Base-by-base conservation (phyloP, 2,113 vertebrate genomes). In the Lota lota region DNA sequence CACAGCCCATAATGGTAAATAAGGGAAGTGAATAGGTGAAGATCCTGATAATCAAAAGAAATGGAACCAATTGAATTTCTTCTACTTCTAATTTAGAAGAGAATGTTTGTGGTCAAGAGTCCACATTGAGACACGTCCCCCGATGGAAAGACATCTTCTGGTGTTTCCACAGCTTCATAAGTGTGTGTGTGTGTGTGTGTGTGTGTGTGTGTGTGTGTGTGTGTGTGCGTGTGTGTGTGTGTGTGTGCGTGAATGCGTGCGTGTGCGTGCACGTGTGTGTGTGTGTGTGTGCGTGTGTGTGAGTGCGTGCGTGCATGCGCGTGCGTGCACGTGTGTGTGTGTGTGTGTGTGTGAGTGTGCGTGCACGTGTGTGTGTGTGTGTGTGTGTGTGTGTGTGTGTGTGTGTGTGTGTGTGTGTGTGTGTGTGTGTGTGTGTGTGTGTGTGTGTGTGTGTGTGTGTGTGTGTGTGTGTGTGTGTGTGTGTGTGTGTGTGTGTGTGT, bases 401-500 rank as follows among this genome's bases (percentile, higher is more conserved):
- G 50, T 53, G 50, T 53, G 50, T 58, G 58, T 60, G 58, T 60
- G 58, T 60, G 58, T 60, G 58, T 60, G 58, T 60, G 58, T 60
- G 58, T 60, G 58, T 60, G 58, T 60, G 58, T 60, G 58, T 60
- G 58, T 60, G 58, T 21, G 58, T 60, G 58, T 60, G 58, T 22
- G 58, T 60, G 58, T 62, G 61, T 62, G 24, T 18, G 24, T 63
- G 28, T 63, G 24, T 40, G 61, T 63, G 61, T 36, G 11, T 63
- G 61, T 36, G 11, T 36, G 17, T 50, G 36, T 73, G 66, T 69
- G 58, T 65, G 28, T 65, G 15, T 62, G 56, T 62, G 0, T 51
- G 59, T 68, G 2, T 66, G n/a, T 77, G 5, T 79, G 0, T 80
- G 63, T 50, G 64, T 72, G 10, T 53, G 0, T 66, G 83, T 85